Evolutionary conservation across 92 coral and sea anemone genomes (phyloP), one percentile per base, ranked within the genome.

Genomic region (Anthopleura xanthogrammica): DNA sequence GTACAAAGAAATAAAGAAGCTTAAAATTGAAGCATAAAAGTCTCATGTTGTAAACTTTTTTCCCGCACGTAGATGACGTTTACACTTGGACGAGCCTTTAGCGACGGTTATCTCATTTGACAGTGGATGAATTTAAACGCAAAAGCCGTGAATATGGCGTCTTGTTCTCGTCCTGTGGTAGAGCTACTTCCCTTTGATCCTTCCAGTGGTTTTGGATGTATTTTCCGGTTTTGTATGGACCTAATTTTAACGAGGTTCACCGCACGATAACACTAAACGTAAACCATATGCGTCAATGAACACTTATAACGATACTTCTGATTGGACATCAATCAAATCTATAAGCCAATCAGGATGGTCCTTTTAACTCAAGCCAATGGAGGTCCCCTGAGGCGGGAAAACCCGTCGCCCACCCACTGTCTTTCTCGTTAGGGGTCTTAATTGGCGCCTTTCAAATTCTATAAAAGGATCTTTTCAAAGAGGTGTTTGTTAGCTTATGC

Each of bases 381-480:
- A 68, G 77, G 84, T 23, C 74, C 84, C 84, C 84, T 68, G 84
- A 81, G 77, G 84, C 84, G 84, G 84, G 84, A 70, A 81, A 81
- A 68, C 14, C 74, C 84, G 41, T 20, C 12, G 84, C 77, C 84
- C 84, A 81, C 84, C 84, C 77, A 81, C 74, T 52, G 84, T 19
- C 58, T 68, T 68, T 48, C 78, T 2, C 84, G 60, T 70, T 46
- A 68, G 84, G 84, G 77, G 77, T 43, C 39, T 68, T 24, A 68
- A 81, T 68, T 81, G 54, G 84, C 66, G 77, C 60, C 77, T 12
- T 68, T 75, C 36, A 81, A 81, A 70, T 23, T 39, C 65, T 23
- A 81, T 75, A 81, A 81, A 68, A 19, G 77, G 13, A 12, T 52
- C 29, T 48, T 14, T 71, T 64, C 83, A 3, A 20, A 46, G 58